phyloP scores from a whole-genome alignment of 1,140 invertebrate genomes.

The Bradynema listronoti region DNA sequence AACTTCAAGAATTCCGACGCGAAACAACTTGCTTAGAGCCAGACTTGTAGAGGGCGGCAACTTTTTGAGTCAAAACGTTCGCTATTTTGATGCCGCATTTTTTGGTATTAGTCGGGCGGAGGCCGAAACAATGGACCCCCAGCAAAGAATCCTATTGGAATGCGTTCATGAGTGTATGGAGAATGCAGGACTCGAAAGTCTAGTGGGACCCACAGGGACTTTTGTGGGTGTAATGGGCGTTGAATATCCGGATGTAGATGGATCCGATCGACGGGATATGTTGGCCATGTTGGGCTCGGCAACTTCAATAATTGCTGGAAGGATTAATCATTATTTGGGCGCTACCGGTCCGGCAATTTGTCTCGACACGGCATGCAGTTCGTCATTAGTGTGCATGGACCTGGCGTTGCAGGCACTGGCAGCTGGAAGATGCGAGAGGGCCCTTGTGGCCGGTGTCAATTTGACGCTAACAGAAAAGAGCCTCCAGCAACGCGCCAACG shows the following conservation, averaged over 20 bases:
- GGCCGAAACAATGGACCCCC: constrained; percentile 62
- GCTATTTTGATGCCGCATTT: constrained; percentile 64
- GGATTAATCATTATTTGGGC: constrained; percentile 46
- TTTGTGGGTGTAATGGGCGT: constrained; percentile 38
- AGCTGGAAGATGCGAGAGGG: constrained; percentile 75
- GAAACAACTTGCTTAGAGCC: constrained; percentile 25
- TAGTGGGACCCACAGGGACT: constrained; percentile 30
- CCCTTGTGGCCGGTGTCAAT: constrained; percentile 80
- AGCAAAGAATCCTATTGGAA: constrained; percentile 62
- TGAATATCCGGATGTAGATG: constrained; percentile 28
- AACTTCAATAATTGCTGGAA: constrained; percentile 20
- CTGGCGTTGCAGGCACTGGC: constrained; percentile 68
- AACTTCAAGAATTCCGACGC: constrained; percentile 17
- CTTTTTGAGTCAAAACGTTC: constrained; percentile 65
- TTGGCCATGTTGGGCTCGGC: constrained; percentile 21
- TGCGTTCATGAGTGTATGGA: constrained; percentile 58
- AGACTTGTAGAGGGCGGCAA: constrained; percentile 33
- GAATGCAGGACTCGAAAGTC: constrained; percentile 37
- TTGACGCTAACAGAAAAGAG: constrained; percentile 75
- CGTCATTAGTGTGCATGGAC: constrained; percentile 73
- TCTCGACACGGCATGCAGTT: constrained; percentile 88
- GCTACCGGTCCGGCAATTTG: constrained; percentile 73
- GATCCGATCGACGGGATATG: constrained; percentile 18
- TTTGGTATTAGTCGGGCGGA: constrained; percentile 62
- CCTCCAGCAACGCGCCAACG: constrained; percentile 78